Conservation (phyloP, 1,140 invertebrate genomes). For the Eupristina koningsbergeri region DNA sequence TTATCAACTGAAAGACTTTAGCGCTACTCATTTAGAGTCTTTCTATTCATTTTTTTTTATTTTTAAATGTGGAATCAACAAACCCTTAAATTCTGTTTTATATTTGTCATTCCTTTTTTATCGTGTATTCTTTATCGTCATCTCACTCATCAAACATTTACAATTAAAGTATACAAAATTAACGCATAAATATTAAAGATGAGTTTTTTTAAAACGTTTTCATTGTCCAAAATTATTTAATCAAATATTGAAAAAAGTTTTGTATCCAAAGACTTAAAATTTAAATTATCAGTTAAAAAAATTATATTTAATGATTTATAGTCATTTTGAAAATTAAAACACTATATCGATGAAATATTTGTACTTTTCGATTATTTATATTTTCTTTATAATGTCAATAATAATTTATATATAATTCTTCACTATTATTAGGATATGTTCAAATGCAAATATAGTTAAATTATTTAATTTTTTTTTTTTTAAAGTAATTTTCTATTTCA, state of each 20-base stretch:
- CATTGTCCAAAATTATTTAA: not conserved
- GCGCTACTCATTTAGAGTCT: not conserved
- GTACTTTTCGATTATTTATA: not conserved
- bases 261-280: no score
- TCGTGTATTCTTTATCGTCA: no score
- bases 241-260: not conserved
- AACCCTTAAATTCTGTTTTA: no score
- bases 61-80: not conserved
- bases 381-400: not conserved
- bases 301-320: no score
- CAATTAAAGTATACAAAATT: not conserved
- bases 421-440: not conserved
- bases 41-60: not conserved
- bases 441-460: not conserved
- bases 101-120: no score
- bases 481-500: not conserved
- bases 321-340: not conserved
- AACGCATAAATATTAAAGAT: not conserved
- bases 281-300: no score
- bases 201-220: not conserved
- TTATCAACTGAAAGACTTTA: slow-evolving; percentile 4
- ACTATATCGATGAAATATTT: not conserved
- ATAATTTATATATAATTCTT: not conserved
- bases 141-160: not conserved
- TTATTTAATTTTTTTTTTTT: no score